Base-by-base conservation (phyloP, 2,113 vertebrate genomes). In the Malaclemys terrapin region DNA sequence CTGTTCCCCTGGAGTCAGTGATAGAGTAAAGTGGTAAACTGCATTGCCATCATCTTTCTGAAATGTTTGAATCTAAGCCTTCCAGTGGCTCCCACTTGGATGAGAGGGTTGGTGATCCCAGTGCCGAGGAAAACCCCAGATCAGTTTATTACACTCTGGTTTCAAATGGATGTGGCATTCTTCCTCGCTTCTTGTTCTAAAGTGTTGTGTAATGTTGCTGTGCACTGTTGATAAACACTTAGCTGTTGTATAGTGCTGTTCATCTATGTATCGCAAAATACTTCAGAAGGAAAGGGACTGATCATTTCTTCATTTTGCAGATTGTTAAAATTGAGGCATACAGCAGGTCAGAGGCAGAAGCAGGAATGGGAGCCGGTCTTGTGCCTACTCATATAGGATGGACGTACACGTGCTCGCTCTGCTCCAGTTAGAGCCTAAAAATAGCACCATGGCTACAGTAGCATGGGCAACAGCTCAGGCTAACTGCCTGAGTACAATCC, bases 41-140 rank as follows among this genome's bases (percentile, higher is more conserved):
- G 35, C 4, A 69, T 69, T 19, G 19, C 65, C 8, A 16, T 69
- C 65, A n/a, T 69, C 35, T 38, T 69, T 69, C 35, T 69, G 35
- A 19, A 20, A 7, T 20, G 35, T 38, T 69, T 69, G 8, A 35
- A 38, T 69, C 17, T n/a, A n/a, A 69, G 65, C 35, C 65, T 69
- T 69, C 65, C 65, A 20, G 35, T 10, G 65, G 17, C 65, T 69
- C 31, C 9, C 35, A 9, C 17, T n/a, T 69, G 65, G 35, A 38
- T 38, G 13, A 65, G 65, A 20, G 17, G 1, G 1, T 38, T 35
- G 35, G 35, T 69, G 19, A 69, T 69, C 17, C 17, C 35, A 38
- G 35, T 19, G 35, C 5, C 17, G 4, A 20, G 72, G n/a, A 12
- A 27, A 25, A 54, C 6, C 0, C 0, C 78, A 25, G 22, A 13